Base-by-base conservation (phyloP, 2,113 vertebrate genomes). In the Perca schrenkii region DNA sequence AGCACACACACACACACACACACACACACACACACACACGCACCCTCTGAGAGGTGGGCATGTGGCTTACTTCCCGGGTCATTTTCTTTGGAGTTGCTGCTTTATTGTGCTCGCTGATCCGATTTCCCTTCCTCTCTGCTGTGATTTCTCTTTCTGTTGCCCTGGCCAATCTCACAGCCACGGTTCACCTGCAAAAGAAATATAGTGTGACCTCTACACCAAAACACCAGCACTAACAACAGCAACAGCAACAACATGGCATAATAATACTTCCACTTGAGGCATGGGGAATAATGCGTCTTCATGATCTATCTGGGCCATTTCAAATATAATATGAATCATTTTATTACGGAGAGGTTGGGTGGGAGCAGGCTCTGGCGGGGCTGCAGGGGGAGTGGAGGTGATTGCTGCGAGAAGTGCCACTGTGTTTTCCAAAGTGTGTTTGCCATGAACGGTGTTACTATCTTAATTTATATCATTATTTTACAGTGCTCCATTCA, bases 51-150 rank as follows among this genome's bases (percentile, higher is more conserved):
- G 67, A 63, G 64, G 63, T 70, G 70, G 70, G 71, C 80, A 67
- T 74, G 87, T 40, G 73, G 85, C 79, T 81, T 52, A 80, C 83
- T 86, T 91, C 79, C 68, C 79, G 58, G 84, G 91, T 91, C 86
- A 89, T 92, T 94, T 92, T 84, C 89, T 66, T 74, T 54, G 73
- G 82, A 88, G 80, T 80, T 73, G 79, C 74, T 87, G 86, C 85
- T 91, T 92, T 90, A 93, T 93, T 91, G 88, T 89, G 80, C 81
- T 90, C 85, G 82, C 85, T 89, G 93, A 92, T 94, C 92, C 81
- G 90, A 94, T 94, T 94, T 92, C 88, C 83, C 89, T 83, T 76
- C 77, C 85, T 88, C 87, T 88, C 86, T 56, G 52, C 56, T 91
- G 90, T 85, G 89, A 95, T 95, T 95, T 93, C 88, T 88, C 83